Evolutionary conservation across 2,113 vertebrate genomes (phyloP).

Genomic region (Vicugna pacos): DNA sequence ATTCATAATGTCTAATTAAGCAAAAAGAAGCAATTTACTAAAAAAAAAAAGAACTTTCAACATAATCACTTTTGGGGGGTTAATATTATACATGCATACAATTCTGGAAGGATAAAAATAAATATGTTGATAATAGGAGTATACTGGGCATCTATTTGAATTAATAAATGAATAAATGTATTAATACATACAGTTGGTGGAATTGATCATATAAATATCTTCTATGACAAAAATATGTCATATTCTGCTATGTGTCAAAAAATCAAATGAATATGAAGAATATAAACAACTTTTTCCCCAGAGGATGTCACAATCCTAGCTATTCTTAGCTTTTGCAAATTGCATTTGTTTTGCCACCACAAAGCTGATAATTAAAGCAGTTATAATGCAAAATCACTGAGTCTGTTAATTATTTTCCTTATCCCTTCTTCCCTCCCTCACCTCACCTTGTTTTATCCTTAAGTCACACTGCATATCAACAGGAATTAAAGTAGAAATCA

Average conservation of each 20-base stretch:
- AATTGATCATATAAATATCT: conserved; percentile 28
- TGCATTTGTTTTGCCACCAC: conserved; percentile 81
- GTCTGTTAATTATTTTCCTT: conserved; percentile 82
- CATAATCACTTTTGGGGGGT: not conserved
- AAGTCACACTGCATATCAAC: conserved; percentile 87
- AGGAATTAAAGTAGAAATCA: conserved; percentile 82
- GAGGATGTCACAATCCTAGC: conserved; percentile 41
- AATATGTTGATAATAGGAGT: not conserved
- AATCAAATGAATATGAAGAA: conserved; percentile 21
- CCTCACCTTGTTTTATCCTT: conserved; percentile 77
- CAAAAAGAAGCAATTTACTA: not conserved
- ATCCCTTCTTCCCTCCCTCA: conserved; percentile 79
- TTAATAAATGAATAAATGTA: not conserved
- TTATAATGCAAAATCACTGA: conserved; percentile 76
- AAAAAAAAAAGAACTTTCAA: not conserved
- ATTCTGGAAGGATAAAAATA: conserved; percentile 31
- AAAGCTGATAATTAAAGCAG: conserved; percentile 85
- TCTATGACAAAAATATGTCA: conserved; percentile 20
- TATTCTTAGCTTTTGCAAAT: conserved; percentile 79
- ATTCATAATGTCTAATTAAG: not conserved
- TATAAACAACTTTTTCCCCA: conserved; percentile 43
- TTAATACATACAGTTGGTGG: not conserved
- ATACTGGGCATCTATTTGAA: conserved; percentile 3
- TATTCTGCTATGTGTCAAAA: not conserved
- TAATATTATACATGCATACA: not conserved